These are phyloP conservation scores for Callospermophilus lateralis DNA, from an alignment of 2,113 vertebrate species.

Conservation along the genomic window DNA sequence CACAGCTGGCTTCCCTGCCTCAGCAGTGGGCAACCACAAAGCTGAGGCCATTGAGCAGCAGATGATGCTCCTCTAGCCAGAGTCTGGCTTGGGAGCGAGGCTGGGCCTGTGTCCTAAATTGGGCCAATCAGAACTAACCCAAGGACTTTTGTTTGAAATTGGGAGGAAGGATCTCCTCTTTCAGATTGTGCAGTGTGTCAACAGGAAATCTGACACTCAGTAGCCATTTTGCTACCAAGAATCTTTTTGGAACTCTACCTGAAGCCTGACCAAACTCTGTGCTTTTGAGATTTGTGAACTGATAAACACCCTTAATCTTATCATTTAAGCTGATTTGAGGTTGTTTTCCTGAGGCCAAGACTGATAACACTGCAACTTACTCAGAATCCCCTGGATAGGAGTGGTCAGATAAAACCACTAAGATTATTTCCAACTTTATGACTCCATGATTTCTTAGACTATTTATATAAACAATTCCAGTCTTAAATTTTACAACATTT, in stretches of 20 bases:
- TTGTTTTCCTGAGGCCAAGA: neutral
- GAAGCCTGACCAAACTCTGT: neutral
- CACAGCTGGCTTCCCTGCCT: neutral
- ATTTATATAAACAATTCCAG: neutral
- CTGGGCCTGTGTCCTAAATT: neutral
- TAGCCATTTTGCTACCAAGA: neutral
- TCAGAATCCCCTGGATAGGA: neutral
- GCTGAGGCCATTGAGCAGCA: neutral
- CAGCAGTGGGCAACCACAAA: neutral
- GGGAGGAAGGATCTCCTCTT: neutral
- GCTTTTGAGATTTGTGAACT: neutral
- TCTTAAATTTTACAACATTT: neutral
- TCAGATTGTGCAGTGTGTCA: neutral
- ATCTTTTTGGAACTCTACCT: neutral
- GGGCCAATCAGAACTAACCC: neutral
- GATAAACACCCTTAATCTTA: neutral
- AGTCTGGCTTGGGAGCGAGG: neutral
- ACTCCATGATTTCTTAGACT: neutral
- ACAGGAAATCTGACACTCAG: neutral
- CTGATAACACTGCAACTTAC: neutral
- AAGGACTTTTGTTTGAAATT: neutral
- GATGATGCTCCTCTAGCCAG: neutral
- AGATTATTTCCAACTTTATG: neutral
- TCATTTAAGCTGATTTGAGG: neutral
- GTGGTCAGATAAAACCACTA: neutral